phyloP scores from a whole-genome alignment of 2,888 invertebrate species.

The Zaprionus bogoriensis region DNA sequence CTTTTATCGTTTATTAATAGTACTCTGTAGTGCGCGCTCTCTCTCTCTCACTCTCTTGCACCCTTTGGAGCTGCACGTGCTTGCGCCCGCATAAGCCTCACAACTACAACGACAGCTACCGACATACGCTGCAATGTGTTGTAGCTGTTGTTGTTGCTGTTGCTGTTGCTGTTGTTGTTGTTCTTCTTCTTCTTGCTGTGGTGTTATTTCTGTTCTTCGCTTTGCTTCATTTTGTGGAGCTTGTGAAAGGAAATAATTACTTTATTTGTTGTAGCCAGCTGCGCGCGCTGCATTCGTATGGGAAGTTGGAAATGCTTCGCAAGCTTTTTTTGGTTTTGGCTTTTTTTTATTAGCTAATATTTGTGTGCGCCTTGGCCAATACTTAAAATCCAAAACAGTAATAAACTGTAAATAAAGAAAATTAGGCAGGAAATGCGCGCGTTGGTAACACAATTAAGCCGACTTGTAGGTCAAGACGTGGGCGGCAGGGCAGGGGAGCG shows the following conservation, averaged over 20 bases:
- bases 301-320: conserved; percentile 50
- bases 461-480: conserved; percentile 70
- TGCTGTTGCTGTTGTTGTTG: conserved; percentile 4
- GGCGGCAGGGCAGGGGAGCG: conserved; percentile 14
- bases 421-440: conserved; percentile 66
- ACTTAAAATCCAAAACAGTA: conserved; percentile 56
- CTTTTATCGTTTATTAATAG: conserved; percentile 49
- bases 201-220: conserved; percentile 60
- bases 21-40: conserved; percentile 22
- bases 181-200: conserved; percentile 27
- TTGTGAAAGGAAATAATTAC: conserved; percentile 74
- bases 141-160: too few relatives aligned
- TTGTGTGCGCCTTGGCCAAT: conserved; percentile 45
- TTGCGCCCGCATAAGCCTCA: conserved; percentile 43
- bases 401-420: conserved; percentile 55
- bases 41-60: conserved; percentile 1
- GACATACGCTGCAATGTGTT: conserved; percentile 20
- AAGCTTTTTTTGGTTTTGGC: conserved; percentile 36
- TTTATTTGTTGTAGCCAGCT: conserved; percentile 59
- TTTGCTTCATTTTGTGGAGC: conserved; percentile 50
- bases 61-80: conserved; percentile 43
- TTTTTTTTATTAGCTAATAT: conserved; percentile 60
- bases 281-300: conserved; percentile 49
- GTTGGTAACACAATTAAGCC: conserved; percentile 49
- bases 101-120: conserved; percentile 11